phyloP scores from a whole-genome alignment of 1,140 invertebrate species.

The Cecropterus lyciades region DNA sequence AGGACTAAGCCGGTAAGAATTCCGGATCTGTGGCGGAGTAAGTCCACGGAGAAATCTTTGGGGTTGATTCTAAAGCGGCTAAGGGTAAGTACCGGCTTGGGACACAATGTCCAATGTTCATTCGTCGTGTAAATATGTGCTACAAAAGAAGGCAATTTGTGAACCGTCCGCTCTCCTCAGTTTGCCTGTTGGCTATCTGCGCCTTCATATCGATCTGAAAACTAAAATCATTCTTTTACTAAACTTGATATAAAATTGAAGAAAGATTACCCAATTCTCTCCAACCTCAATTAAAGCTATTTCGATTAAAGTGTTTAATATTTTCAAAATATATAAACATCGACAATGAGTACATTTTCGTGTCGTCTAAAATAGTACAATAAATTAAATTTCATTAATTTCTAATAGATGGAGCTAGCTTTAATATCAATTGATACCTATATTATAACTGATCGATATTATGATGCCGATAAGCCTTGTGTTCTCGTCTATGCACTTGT shows the following conservation, averaged over 20 bases:
- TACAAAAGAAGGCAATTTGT: conserved; percentile 56
- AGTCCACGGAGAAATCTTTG: conserved; percentile 72
- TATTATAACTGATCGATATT: conserved; percentile 31
- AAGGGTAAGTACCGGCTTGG: conserved; percentile 63
- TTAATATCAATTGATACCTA: too few species aligned
- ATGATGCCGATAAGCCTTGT: conserved; percentile 40
- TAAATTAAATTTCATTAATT: too few species aligned
- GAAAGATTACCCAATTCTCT: too few species aligned
- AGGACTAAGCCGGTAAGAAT: conserved; percentile 65
- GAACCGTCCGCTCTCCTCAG: conserved; percentile 52
- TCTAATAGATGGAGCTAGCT: too few species aligned
- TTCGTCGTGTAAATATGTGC: conserved; percentile 25
- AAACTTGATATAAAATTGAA: too few species aligned
- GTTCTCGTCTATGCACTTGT: conserved; percentile 35
- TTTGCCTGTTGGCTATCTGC: conserved; percentile 42
- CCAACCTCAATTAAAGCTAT: too few species aligned
- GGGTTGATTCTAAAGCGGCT: conserved; percentile 70
- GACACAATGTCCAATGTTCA: conserved; percentile 6
- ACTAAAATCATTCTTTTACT: too few species aligned
- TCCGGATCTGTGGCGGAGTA: conserved; percentile 72
- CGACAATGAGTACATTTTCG: too few species aligned
- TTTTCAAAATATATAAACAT: too few species aligned
- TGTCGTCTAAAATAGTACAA: too few species aligned
- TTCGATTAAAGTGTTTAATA: too few species aligned
- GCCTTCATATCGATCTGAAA: conserved; percentile 41